Evolutionary conservation across 2,113 vertebrate genomes (phyloP).

Genomic region (Catharus bicknelli): DNA sequence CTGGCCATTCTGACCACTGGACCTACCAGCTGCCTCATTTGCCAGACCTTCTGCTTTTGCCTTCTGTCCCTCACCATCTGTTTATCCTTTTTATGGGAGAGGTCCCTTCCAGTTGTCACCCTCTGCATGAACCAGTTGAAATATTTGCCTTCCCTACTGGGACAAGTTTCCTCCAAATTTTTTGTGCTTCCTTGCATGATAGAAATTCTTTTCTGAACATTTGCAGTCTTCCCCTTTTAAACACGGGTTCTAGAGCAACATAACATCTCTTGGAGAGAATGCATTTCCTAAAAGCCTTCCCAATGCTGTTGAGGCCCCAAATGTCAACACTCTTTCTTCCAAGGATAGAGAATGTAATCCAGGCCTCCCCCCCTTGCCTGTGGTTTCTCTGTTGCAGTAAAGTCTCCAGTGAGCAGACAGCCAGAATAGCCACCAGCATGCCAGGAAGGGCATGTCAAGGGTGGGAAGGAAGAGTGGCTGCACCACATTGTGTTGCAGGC

Average conservation of each 20-base stretch:
- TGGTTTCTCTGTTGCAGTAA: neutral
- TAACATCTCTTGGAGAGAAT: neutral
- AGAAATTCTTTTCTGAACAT: neutral
- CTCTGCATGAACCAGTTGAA: neutral
- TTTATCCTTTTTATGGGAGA: neutral
- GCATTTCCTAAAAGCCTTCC: neutral
- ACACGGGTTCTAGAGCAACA: fast-evolving
- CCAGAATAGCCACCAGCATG: neutral
- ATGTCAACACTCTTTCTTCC: neutral
- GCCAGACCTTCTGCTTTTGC: neutral
- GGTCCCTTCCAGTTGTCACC: neutral
- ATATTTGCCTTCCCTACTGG: neutral
- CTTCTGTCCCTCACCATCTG: neutral
- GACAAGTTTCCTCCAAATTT: neutral
- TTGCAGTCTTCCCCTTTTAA: neutral
- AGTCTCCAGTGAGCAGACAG: neutral
- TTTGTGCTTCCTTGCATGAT: neutral
- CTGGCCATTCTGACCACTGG: neutral
- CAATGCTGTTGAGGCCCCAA: neutral
- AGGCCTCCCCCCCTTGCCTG: neutral
- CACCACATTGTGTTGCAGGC: neutral
- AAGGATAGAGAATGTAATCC: neutral
- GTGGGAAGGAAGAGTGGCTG: conserved; percentile 13
- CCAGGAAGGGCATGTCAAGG: neutral
- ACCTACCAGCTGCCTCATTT: neutral